Evolutionary conservation across 1,140 invertebrate genomes (phyloP).

Genomic region (Trichonephila inaurata): DNA sequence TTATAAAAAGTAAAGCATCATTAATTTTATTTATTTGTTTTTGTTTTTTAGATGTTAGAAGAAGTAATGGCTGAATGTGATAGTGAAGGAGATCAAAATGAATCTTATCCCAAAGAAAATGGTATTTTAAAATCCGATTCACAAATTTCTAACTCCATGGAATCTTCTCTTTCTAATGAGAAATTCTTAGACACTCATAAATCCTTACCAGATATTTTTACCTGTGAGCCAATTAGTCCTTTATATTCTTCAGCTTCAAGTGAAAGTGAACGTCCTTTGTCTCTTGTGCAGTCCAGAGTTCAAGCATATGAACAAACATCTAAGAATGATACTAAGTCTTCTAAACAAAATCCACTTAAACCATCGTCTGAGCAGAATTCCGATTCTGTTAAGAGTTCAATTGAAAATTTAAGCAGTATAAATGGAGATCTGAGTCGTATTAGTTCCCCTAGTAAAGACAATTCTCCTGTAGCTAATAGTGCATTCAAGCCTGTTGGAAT

Average conservation of each 20-base stretch:
- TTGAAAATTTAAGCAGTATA: conserved; percentile 71
- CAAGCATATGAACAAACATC: conserved; percentile 59
- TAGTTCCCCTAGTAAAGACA: conserved; percentile 66
- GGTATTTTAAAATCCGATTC: conserved; percentile 64
- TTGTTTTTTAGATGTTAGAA: conserved; percentile 70
- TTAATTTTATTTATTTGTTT: neutral
- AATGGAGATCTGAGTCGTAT: conserved; percentile 68
- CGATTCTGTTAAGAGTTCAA: conserved; percentile 65
- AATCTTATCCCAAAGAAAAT: conserved; percentile 44
- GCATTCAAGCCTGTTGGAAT: conserved; percentile 73
- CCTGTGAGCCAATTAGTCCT: conserved; percentile 61
- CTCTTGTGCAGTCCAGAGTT: conserved; percentile 67
- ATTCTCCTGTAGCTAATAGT: conserved; percentile 40
- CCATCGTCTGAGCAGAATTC: conserved; percentile 49
- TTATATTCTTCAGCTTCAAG: conserved; percentile 63
- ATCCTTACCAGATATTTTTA: conserved; percentile 66
- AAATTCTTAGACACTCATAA: conserved; percentile 66
- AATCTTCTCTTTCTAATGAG: conserved; percentile 25
- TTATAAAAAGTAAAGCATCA: too few relatives aligned
- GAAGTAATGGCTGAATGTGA: conserved; percentile 69
- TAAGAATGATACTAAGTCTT: conserved; percentile 51
- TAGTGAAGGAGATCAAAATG: conserved; percentile 59
- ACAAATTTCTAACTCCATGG: conserved; percentile 48
- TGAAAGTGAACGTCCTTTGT: conserved; percentile 58
- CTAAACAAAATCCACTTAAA: conserved; percentile 30